Conservation (phyloP, 1,140 invertebrate genomes). For the Lycorma delicatula region DNA sequence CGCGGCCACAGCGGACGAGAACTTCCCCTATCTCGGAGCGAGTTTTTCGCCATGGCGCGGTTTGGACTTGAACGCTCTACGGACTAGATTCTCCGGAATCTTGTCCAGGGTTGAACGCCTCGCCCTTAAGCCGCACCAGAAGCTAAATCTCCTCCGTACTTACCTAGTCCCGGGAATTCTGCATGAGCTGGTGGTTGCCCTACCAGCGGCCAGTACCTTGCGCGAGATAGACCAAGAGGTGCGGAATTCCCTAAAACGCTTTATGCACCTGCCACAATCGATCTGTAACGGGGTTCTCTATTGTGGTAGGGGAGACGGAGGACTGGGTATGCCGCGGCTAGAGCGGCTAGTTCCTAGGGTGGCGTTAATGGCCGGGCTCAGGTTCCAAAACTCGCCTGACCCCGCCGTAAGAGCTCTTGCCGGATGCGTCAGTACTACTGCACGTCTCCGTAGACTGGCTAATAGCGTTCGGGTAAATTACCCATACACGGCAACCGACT, state of each 20-base stretch:
- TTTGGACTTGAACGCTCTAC: neutral
- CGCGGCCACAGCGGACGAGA: neutral
- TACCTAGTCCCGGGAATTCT: conserved; percentile 10
- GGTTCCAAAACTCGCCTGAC: too few relatives aligned
- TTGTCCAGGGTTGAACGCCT: neutral
- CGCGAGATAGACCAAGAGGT: neutral
- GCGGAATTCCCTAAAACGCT: neutral
- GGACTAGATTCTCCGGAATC: neutral
- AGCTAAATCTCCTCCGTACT: neutral
- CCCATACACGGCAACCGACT: too few relatives aligned
- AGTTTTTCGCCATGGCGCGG: conserved; percentile 3
- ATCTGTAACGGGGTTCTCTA: conserved; percentile 10
- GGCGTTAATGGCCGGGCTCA: too few relatives aligned
- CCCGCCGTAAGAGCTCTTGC: too few relatives aligned
- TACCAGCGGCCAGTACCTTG: neutral
- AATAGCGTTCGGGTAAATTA: too few relatives aligned
- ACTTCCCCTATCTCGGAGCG: conserved; percentile 23
- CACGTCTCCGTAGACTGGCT: too few relatives aligned
- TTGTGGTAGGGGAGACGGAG: conserved; percentile 3
- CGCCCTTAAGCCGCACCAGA: conserved; percentile 13
- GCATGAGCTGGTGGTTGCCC: neutral
- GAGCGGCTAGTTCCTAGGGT: neutral
- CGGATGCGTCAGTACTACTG: too few relatives aligned
- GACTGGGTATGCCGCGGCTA: conserved; percentile 3
- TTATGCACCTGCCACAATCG: conserved; percentile 7